A percentile compares a stretch with the other conserved stretches of the same genome.
Evolutionary conservation across 1,140 invertebrate genomes (phyloP).

Genomic region (Musca domestica): DNA sequence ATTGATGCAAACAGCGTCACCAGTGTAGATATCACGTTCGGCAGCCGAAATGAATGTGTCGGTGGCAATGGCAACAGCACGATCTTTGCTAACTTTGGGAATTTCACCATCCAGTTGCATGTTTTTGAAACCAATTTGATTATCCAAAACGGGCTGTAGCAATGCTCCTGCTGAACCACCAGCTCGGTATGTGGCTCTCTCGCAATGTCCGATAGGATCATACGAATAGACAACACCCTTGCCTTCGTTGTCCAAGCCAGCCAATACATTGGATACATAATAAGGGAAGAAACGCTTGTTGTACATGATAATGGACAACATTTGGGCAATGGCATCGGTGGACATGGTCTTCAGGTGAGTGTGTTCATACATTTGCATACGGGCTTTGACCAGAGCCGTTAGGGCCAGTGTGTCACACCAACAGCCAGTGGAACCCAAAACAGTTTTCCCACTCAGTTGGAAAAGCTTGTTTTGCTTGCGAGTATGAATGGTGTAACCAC

Average conservation of each 20-base stretch:
- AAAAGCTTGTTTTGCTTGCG: slow-evolving; percentile 86
- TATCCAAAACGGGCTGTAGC: slow-evolving; percentile 83
- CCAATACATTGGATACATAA: slow-evolving; percentile 93
- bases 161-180: slow-evolving; percentile 80
- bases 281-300: slow-evolving; percentile 98
- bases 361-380: slow-evolving; percentile 93
- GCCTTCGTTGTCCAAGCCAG: slow-evolving; percentile 83
- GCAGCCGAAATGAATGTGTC: slow-evolving; percentile 96
- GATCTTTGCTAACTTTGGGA: slow-evolving; percentile 69
- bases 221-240: slow-evolving; percentile 93
- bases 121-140: slow-evolving; percentile 86
- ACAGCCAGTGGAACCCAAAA: slow-evolving; percentile 89
- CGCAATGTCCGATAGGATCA: slow-evolving; percentile 94
- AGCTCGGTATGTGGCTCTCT: slow-evolving; percentile 75
- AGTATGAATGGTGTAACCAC: slow-evolving; percentile 86
- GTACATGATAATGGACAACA: slow-evolving; percentile 95
- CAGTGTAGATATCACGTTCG: slow-evolving; percentile 96
- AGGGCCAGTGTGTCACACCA: slow-evolving; percentile 97
- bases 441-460: slow-evolving; percentile 73
- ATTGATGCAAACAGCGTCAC: slow-evolving; percentile 86
- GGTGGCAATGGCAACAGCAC: slow-evolving; percentile 81
- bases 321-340: slow-evolving; percentile 88
- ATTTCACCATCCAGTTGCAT: slow-evolving; percentile 71
- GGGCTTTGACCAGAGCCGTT: slow-evolving; percentile 78
- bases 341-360: slow-evolving; percentile 93